A percentile compares a stretch with the other conserved stretches of the same genome.
phyloP scores from a whole-genome alignment of 1,140 invertebrate species.

The Campoletis sonorensis region DNA sequence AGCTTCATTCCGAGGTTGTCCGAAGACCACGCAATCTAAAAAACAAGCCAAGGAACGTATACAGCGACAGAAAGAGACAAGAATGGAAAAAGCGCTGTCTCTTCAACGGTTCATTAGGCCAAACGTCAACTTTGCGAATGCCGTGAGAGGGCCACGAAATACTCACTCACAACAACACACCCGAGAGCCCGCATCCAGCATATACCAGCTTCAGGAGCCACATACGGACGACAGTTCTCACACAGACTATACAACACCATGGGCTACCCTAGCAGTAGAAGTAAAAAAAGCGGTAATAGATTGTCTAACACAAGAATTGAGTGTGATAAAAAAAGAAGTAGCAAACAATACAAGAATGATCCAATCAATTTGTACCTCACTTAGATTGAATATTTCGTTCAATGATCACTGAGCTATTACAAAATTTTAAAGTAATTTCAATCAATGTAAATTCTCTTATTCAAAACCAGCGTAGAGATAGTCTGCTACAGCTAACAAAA shows the following conservation, averaged over 20 bases:
- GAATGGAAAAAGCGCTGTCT: not conserved
- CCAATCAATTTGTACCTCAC: not conserved
- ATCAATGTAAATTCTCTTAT: conserved; percentile 44
- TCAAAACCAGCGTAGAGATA: conserved; percentile 36
- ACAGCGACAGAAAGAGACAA: not conserved
- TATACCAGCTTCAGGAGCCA: too few species aligned
- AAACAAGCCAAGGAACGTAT: conserved; percentile 11
- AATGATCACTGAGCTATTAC: not conserved
- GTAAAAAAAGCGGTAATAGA: conserved; percentile 8
- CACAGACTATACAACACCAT: too few species aligned
- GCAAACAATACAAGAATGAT: conserved; percentile 4
- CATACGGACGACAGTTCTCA: too few species aligned
- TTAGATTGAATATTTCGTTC: not conserved
- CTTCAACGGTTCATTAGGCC: not conserved
- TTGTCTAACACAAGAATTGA: not conserved
- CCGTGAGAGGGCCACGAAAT: not conserved
- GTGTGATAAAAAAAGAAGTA: not conserved
- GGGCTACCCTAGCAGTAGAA: not conserved
- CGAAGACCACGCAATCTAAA: conserved; percentile 33
- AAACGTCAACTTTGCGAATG: conserved; percentile 7
- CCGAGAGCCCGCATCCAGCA: not conserved
- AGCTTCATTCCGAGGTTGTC: conserved; percentile 42
- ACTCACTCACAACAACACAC: not conserved
- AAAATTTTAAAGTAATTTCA: conserved; percentile 35
- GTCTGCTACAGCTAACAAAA: conserved; percentile 2